Percentiles rank a stretch among this genome's conserved stretches.
Conservation (phyloP, 2,888 invertebrate species). For the Halocaridina rubra region DNA sequence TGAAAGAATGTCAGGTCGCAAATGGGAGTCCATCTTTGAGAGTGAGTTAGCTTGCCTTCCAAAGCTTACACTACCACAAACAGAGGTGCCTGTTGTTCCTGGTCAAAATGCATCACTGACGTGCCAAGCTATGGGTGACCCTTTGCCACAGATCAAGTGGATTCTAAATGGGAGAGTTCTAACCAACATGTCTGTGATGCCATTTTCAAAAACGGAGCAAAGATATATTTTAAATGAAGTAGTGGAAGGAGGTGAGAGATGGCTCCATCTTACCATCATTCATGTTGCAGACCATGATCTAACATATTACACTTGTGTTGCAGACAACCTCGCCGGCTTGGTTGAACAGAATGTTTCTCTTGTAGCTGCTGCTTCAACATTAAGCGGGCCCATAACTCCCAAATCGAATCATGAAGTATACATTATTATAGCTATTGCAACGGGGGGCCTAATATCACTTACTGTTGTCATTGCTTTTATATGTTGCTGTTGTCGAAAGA, state of each 20-base stretch:
- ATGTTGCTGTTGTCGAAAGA: slow-evolving; percentile 71
- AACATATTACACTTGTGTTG: slow-evolving; percentile 86
- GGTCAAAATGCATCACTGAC: slow-evolving; percentile 61
- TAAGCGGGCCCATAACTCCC: slow-evolving; percentile 21
- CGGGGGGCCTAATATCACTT: slow-evolving; percentile 33
- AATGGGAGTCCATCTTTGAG: slow-evolving; percentile 82
- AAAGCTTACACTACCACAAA: slow-evolving; percentile 71
- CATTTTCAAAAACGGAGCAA: slow-evolving; percentile 54
- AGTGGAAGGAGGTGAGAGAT: slow-evolving; percentile 70
- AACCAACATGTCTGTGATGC: slow-evolving; percentile 62
- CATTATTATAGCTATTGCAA: slow-evolving; percentile 43
- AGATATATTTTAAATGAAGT: slow-evolving; percentile 57
- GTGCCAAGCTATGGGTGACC: slow-evolving; percentile 72
- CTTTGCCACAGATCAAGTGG: slow-evolving; percentile 80
- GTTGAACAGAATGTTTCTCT: slow-evolving; percentile 82
- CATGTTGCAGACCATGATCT: slow-evolving; percentile 85
- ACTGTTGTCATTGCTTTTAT: slow-evolving; percentile 71
- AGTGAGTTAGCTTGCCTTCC: slow-evolving; percentile 86
- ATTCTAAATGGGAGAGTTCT: slow-evolving; percentile 64
- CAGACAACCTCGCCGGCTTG: slow-evolving; percentile 81
- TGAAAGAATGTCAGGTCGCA: slow-evolving; percentile 76
- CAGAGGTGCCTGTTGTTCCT: slow-evolving; percentile 52
- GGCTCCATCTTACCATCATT: slow-evolving; percentile 85
- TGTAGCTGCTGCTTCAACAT: slow-evolving; percentile 67
- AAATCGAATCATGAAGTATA: slow-evolving; percentile 17